Percentiles rank a stretch among this genome's conserved stretches.
These are phyloP conservation scores for Scortum barcoo DNA, from an alignment of 2,113 vertebrate species.

Conservation along the genomic window DNA sequence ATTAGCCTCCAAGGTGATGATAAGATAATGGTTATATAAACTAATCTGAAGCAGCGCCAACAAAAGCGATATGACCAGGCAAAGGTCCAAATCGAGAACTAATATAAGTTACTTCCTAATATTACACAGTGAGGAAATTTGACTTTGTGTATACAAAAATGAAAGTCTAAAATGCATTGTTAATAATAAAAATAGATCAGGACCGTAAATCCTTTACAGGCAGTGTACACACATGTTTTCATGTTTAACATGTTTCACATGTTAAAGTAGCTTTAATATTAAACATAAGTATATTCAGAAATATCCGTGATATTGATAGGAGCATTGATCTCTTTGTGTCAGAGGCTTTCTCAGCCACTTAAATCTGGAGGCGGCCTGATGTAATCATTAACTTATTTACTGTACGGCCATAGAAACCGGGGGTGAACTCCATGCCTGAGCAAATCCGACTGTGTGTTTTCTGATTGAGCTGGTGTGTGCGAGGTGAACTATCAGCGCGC, in stretches of 20 bases:
- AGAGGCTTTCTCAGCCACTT: constrained; percentile 16
- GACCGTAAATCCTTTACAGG: not conserved
- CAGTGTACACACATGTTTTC: not conserved
- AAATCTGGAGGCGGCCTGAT: constrained; percentile 34
- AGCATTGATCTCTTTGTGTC: constrained; percentile 15
- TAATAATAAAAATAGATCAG: not conserved
- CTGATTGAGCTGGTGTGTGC: constrained; percentile 61
- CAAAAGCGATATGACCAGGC: not conserved
- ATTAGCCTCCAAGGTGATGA: not conserved
- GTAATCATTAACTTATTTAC: constrained; percentile 80
- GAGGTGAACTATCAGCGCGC: constrained; percentile 45
- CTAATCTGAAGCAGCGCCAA: not conserved
- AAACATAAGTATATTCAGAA: not conserved
- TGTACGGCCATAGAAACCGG: constrained; percentile 63
- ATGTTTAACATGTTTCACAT: not conserved
- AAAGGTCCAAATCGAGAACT: no score
- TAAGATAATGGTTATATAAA: not conserved
- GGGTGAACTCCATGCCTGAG: constrained; percentile 63
- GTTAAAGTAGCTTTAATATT: not conserved
- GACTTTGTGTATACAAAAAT: not conserved
- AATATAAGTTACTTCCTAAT: fast-evolving
- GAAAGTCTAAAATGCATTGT: no score
- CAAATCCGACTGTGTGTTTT: constrained; percentile 66
- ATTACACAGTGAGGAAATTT: not conserved
- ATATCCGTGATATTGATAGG: not conserved